Evolutionary conservation across 2,113 vertebrate genomes (phyloP), one percentile per base, ranked within the genome.

Genomic region (Salvator merianae): DNA sequence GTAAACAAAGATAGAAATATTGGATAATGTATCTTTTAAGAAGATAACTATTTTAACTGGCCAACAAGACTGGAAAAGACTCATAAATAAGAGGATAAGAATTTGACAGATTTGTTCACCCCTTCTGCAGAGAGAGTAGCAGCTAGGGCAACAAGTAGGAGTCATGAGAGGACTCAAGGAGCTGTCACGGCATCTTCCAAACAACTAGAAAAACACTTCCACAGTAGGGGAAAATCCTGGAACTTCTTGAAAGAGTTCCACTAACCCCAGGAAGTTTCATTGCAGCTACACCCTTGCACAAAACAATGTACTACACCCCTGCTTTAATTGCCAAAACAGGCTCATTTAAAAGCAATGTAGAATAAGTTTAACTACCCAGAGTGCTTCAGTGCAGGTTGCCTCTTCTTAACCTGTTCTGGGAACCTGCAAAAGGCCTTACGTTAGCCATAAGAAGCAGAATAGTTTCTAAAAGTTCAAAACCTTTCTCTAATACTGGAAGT

Each of bases 241-340:
- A 84, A 63, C 76, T 84, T 84, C 68, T 63, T 53, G 55, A 84
- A 79, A 79, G 68, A 79, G 68, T 72, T 78, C 69, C n/a, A 63
- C 66, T 69, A 79, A 55, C 68, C 36, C 68, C 83, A 84, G 83
- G 83, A 84, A 84, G 68, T 84, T 38, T 79, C 53, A 72, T 72
- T 72, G 72, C 71, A 47, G 83, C n/a, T 84, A 84, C 83, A 79
- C 76, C 83, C 83, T 84, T 78, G 53, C 68, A 84, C 83, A 84
- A 84, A 79, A 84, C 83, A 84, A 84, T 84, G 83, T 66, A 63
- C 38, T 47, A 84, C 76, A 53, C 13, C 30, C 38, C 83, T 79
- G 76, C 32, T 79, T 72, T 84, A 79, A 84, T 63, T 79, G 76
- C 83, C 76, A 79, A 79, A 72, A 30, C 76, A 84, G 76, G 79